phyloP scores from a whole-genome alignment of 2,888 invertebrate species.

The Catocala nupta region DNA sequence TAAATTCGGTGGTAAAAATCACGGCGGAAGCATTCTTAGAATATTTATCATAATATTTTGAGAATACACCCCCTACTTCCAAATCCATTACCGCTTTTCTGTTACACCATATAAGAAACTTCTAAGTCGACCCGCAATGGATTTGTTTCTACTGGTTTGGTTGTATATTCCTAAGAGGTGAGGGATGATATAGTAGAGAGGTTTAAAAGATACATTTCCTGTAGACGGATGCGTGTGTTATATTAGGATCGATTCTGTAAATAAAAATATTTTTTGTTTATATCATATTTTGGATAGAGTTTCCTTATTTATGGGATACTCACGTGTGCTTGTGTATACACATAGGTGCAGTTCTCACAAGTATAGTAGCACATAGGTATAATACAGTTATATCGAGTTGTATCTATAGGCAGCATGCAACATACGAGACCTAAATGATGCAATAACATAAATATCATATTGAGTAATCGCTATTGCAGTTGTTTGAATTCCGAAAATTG shows the following conservation, averaged over 20 bases:
- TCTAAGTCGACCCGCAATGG: constrained; percentile 17
- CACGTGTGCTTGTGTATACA: background rate
- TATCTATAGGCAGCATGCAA: too few relatives aligned
- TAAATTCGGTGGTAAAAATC: constrained; percentile 67
- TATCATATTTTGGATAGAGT: constrained; percentile 33
- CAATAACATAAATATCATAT: too few relatives aligned
- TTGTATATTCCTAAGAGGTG: constrained; percentile 12
- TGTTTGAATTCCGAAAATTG: too few relatives aligned
- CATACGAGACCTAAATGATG: too few relatives aligned
- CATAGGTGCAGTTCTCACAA: too few relatives aligned
- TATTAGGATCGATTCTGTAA: constrained; percentile 54
- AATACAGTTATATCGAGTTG: too few relatives aligned
- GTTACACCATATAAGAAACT: background rate
- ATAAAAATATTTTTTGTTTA: constrained; percentile 55
- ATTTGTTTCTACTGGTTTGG: background rate
- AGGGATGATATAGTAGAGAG: constrained; percentile 19
- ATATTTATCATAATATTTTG: constrained; percentile 48
- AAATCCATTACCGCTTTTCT: constrained; percentile 31
- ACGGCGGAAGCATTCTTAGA: constrained; percentile 53
- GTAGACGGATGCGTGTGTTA: constrained; percentile 47
- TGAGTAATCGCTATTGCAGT: too few relatives aligned
- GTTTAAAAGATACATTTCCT: constrained; percentile 50
- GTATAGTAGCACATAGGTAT: too few relatives aligned
- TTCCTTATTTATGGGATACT: constrained; percentile 12
- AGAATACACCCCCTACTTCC: constrained; percentile 9